Conservation (phyloP, 2,113 vertebrate species). For the Pantherophis guttatus region DNA sequence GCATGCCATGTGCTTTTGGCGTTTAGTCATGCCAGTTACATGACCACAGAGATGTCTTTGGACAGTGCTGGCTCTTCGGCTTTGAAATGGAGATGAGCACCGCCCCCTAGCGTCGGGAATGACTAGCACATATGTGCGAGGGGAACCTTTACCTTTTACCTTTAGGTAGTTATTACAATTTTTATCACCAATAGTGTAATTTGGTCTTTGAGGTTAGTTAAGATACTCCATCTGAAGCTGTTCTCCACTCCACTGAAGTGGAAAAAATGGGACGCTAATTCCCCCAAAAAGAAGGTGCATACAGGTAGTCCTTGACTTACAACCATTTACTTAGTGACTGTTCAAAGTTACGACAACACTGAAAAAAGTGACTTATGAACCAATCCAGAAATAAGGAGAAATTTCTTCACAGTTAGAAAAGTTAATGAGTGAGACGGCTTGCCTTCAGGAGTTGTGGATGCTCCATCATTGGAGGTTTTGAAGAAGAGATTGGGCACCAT, state of each 20-base stretch:
- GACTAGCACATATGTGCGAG: too few relatives aligned
- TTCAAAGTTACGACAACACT: not conserved
- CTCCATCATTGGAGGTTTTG: not conserved
- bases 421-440: not conserved
- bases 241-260: not conserved
- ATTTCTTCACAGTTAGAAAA: not conserved
- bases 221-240: not conserved
- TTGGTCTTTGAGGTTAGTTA: not conserved
- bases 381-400: not conserved
- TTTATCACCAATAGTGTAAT: not conserved
- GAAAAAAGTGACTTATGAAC: not conserved
- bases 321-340: not conserved
- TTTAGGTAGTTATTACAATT: not conserved
- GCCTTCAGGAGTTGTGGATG: not conserved
- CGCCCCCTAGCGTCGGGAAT: too few relatives aligned
- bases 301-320: not conserved
- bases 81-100: too few relatives aligned
- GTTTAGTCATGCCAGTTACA: too few relatives aligned
- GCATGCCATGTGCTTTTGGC: too few relatives aligned
- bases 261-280: not conserved
- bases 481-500: not conserved
- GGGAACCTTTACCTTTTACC: too few relatives aligned
- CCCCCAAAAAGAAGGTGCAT: not conserved
- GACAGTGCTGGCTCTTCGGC: too few relatives aligned
- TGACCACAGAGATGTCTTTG: too few relatives aligned